phyloP scores from a whole-genome alignment of 2,888 invertebrate genomes.

The Augochlorella aurata region DNA sequence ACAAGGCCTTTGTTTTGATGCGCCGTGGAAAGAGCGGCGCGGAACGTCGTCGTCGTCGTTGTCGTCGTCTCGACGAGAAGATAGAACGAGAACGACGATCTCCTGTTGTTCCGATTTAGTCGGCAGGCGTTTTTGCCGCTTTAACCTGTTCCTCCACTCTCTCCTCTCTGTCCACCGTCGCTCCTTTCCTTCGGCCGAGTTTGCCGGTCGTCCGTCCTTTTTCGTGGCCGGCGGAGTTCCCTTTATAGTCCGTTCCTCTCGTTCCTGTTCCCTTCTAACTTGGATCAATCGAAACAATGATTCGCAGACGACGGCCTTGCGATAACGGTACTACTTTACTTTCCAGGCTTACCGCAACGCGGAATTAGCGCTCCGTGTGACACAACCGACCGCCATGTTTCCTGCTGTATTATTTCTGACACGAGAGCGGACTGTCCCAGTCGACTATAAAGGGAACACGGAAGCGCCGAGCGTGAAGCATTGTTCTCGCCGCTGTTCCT shows the following conservation, averaged over 20 bases:
- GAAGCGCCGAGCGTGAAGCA: neutral
- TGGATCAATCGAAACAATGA: conserved; percentile 56
- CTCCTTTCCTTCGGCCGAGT: neutral
- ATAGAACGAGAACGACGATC: conserved; percentile 36
- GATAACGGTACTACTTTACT: conserved; percentile 51
- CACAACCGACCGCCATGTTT: conserved; percentile 32
- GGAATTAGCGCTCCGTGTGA: conserved; percentile 40
- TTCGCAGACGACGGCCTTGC: conserved; percentile 47
- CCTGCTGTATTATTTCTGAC: conserved; percentile 39
- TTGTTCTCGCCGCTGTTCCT: conserved; percentile 2
- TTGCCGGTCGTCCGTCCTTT: neutral
- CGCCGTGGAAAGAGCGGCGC: neutral
- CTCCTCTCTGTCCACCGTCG: neutral
- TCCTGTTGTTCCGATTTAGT: conserved; percentile 41
- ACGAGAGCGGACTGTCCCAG: neutral
- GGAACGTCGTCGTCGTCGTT: neutral
- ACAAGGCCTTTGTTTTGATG: conserved; percentile 34
- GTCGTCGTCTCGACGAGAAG: neutral
- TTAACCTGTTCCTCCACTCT: conserved; percentile 19
- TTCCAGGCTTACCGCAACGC: conserved; percentile 40
- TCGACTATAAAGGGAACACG: conserved; percentile 13
- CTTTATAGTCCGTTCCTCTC: neutral
- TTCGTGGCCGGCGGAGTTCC: neutral
- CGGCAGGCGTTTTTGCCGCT: conserved; percentile 33
- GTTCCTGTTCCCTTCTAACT: conserved; percentile 20